phyloP scores from a whole-genome alignment of 2,888 invertebrate genomes.

The Empis stercorea region DNA sequence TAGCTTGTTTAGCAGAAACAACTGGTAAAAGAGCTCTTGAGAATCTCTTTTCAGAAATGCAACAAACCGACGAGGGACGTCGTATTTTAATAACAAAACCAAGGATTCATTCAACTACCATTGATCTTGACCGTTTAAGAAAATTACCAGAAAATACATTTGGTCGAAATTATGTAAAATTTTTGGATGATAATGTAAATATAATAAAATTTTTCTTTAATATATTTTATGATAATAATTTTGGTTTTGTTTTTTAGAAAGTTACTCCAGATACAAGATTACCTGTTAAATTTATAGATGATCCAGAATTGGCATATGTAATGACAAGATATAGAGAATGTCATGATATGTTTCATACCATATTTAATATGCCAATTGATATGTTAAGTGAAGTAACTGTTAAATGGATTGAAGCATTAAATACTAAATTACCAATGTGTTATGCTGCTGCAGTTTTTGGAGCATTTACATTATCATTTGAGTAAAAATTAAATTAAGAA shows the following conservation, averaged over 20 bases:
- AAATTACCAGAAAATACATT: constrained; percentile 66
- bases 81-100: constrained; percentile 68
- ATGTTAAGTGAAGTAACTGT: constrained; percentile 88
- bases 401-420: constrained; percentile 96
- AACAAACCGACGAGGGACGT: constrained; percentile 58
- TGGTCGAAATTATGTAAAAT: constrained; percentile 75
- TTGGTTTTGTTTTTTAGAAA: constrained; percentile 31
- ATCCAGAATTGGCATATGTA: constrained; percentile 79
- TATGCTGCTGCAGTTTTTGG: constrained; percentile 87
- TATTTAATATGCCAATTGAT: constrained; percentile 85
- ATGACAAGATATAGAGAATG: constrained; percentile 96
- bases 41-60: constrained; percentile 64
- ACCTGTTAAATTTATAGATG: constrained; percentile 82
- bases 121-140: constrained; percentile 60
- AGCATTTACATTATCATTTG: constrained; percentile 70
- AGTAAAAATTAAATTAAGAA: constrained; percentile 36
- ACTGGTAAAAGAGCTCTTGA: constrained; percentile 61
- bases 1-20: constrained; percentile 88
- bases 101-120: constrained; percentile 69
- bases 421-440: constrained; percentile 93
- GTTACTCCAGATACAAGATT: constrained; percentile 87
- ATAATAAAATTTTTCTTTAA: too few species aligned
- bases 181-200: constrained; percentile 59
- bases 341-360: constrained; percentile 88
- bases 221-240: too few species aligned